Conservation (phyloP, 2,113 vertebrate genomes). For the Charadrius vociferus region DNA sequence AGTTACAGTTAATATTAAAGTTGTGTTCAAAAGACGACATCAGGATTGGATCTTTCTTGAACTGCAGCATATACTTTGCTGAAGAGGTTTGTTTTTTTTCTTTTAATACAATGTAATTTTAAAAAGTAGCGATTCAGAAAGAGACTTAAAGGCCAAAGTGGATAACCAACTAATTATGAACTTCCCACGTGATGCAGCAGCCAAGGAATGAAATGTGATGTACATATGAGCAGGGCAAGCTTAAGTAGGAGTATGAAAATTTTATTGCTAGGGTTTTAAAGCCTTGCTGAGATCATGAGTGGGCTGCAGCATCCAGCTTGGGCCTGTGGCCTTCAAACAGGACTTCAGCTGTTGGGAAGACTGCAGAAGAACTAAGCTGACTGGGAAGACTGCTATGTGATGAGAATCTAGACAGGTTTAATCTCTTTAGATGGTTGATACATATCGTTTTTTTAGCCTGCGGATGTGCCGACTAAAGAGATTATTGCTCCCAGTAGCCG, state of each 20-base stretch:
- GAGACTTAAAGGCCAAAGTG: not conserved
- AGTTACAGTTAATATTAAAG: not conserved
- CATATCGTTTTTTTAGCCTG: not conserved
- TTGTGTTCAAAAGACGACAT: not conserved
- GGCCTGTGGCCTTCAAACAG: not conserved
- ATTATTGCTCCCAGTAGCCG: not conserved
- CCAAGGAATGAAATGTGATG: not conserved
- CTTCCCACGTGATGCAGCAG: not conserved
- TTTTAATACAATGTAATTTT: not conserved
- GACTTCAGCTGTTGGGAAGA: not conserved
- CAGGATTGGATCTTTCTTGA: not conserved
- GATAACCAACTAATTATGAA: not conserved
- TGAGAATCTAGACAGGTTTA: not conserved
- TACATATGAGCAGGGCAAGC: not conserved
- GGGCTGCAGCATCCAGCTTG: not conserved
- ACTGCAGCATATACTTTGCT: not conserved
- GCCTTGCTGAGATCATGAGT: not conserved
- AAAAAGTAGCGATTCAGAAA: not conserved
- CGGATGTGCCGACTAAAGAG: not conserved
- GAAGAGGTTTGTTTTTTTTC: not conserved
- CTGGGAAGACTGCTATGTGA: not conserved
- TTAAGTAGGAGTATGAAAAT: not conserved
- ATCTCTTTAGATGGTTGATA: not conserved
- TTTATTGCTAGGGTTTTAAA: not conserved
- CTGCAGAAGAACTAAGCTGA: not conserved